Conservation (phyloP, 2,797 vertebrate genomes). For the Dipus sagitta region DNA sequence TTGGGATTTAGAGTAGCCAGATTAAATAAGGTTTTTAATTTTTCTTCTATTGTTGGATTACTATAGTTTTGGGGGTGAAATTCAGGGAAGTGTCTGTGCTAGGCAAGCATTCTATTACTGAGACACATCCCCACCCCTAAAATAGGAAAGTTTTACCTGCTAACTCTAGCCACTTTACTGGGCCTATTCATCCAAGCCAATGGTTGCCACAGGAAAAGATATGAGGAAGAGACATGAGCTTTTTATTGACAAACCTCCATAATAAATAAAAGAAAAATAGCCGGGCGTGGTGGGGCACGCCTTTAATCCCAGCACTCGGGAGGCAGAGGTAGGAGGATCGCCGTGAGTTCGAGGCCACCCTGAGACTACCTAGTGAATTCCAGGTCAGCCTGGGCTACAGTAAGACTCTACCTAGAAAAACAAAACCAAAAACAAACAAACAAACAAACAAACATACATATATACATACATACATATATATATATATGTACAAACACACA, state of each 20-base stretch:
- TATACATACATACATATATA: slow-evolving; percentile 27
- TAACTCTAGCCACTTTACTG: background rate
- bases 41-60: background rate
- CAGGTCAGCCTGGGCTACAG: too few relatives aligned
- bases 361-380: too few relatives aligned
- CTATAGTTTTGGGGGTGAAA: background rate
- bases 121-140: background rate
- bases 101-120: background rate
- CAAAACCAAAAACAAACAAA: too few relatives aligned
- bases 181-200: background rate
- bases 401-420: background rate
- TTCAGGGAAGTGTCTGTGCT: too few relatives aligned
- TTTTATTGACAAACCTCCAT: too few relatives aligned
- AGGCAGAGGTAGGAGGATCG: too few relatives aligned
- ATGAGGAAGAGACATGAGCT: background rate
- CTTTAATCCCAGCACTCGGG: too few relatives aligned
- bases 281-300: too few relatives aligned
- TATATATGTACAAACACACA: too few relatives aligned
- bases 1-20: background rate
- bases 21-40: background rate
- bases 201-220: background rate
- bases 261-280: background rate
- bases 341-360: too few relatives aligned
- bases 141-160: background rate
- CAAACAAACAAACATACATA: background rate